Evolutionary conservation across 2,888 invertebrate genomes (phyloP), one percentile per base, ranked within the genome.

Genomic region (Diarsia brunnea): DNA sequence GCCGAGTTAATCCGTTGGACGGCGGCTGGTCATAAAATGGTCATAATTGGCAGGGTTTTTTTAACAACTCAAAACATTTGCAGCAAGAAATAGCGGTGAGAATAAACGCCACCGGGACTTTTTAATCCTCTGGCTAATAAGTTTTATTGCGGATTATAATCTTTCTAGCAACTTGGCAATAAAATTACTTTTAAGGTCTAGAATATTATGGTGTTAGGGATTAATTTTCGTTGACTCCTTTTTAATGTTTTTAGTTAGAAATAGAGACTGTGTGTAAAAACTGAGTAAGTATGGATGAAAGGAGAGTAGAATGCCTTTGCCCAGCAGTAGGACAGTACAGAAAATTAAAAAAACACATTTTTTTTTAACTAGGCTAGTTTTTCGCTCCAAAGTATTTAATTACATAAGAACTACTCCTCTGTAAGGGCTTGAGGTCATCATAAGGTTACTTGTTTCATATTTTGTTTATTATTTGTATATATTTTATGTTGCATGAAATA

Each of bases 61-160:
- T 75, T 74, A 69, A 51, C 16, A 66, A 7, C 24, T 67, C 38
- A 47, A 60, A 76, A 64, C 60, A 72, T 53, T 58, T 70, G 53
- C 69, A 74, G 55, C 49, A 24, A 69, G 38, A 43, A 58, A 60
- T 24, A 49, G 61, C 85, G 85, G 78, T 68, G 27, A 74, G 21
- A 58, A 72, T 76, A 79, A 72, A 77, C 67, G 70, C 19, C 67
- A 38, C n/a, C 45, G 19, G 45, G 55, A 64, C 53, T 65, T 72
- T 74, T 43, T 67, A 84, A 81, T 78, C 73, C 73, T 43, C 5
- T 38, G 27, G 21, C 64, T 74, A 73, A 64, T 66, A 16, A 72
- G 8, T 72, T 78, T 83, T 79, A 79, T 69, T 79, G 71, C 31
- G 53, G 68, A 61, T 83, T 66, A 63, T 49, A 53, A 68, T 47